A percentile compares a stretch with the other conserved stretches of the same genome.
Conservation (phyloP, 2,797 vertebrate genomes). For the Triplophysa yarkandensis region DNA sequence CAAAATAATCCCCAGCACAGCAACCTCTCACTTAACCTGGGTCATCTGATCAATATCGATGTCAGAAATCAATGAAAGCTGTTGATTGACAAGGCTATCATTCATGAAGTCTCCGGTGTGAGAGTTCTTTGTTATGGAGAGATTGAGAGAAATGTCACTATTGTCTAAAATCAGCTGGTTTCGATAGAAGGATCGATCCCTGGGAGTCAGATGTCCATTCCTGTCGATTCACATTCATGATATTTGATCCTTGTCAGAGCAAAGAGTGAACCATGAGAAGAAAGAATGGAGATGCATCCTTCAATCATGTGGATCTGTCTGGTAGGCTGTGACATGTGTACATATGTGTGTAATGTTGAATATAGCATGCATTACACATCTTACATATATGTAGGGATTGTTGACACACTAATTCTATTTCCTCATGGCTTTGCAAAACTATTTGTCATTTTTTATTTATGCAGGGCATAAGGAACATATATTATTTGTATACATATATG, state of each 20-base stretch:
- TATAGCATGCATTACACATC: too few relatives aligned
- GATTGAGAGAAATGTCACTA: neutral
- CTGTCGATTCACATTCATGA: slow-evolving; percentile 16
- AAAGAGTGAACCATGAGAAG: slow-evolving; percentile 49
- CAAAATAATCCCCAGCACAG: neutral
- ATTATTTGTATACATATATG: too few relatives aligned
- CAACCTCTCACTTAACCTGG: neutral
- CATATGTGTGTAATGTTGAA: too few relatives aligned
- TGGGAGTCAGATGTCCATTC: neutral
- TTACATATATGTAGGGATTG: too few relatives aligned
- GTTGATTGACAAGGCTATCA: slow-evolving; percentile 17
- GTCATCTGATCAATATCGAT: neutral
- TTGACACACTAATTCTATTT: too few relatives aligned
- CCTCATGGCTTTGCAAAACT: too few relatives aligned
- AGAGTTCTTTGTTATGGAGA: slow-evolving; percentile 24
- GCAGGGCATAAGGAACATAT: too few relatives aligned
- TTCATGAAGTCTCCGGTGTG: neutral
- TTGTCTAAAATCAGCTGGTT: slow-evolving; percentile 9
- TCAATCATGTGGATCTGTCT: slow-evolving; percentile 35
- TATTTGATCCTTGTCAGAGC: slow-evolving; percentile 9
- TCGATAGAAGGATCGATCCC: slow-evolving; percentile 2
- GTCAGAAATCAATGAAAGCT: neutral
- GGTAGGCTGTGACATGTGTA: slow-evolving; percentile 47
- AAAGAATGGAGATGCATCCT: slow-evolving; percentile 43
- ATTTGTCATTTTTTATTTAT: too few relatives aligned